Base-by-base conservation (phyloP, 2,888 invertebrate species). In the Archaeoteleia sp. region DNA sequence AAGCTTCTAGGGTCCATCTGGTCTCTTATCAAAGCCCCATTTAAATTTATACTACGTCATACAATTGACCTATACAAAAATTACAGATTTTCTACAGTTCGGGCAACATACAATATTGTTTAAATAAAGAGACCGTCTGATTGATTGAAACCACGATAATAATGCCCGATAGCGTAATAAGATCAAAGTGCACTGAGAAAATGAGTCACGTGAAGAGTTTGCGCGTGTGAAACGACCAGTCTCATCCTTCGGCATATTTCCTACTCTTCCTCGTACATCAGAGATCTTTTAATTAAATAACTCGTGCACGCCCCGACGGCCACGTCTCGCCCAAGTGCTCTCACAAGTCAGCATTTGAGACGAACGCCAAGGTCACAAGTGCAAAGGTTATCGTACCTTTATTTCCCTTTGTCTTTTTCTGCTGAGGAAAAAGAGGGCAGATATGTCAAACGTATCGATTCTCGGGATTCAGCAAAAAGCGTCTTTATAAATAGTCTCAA, bases 221-320 rank as follows among this genome's bases (percentile, higher is more conserved):
- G 39, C 49, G 45, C 62, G 55, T 49, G 62, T 49, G 54, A 63
- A 63, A 49, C 62, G 55, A 63, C 17, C 55, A 42, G 25, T 43
- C 55, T 37, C 43, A 45, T 5, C 3, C 20, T 20, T 4, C 20
- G 20, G 5, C 20, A 5, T 20, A 10, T 25, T 20, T 42, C 48
- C 23, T 9, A 40, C 58, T 60, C 67, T 48, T 60, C 48, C 63
- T 49, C 63, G 61, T 43, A 48, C 49, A 20, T 30, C 48, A 39
- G 55, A 71, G 71, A 76, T 74, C 75, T 74, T 81, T 77, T 79
- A 81, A 82, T 82, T 81, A 81, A 82, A 82, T 81, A 77, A 75
- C 74, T 67, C 66, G 71, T 65, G 70, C 51, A 35, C 55, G 51
- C 53, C 23, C 60, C 66, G 42, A 69, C 61, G 71, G 74, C 70